Base-by-base conservation (phyloP, 1,140 invertebrate genomes). In the Bacillus rossius region DNA sequence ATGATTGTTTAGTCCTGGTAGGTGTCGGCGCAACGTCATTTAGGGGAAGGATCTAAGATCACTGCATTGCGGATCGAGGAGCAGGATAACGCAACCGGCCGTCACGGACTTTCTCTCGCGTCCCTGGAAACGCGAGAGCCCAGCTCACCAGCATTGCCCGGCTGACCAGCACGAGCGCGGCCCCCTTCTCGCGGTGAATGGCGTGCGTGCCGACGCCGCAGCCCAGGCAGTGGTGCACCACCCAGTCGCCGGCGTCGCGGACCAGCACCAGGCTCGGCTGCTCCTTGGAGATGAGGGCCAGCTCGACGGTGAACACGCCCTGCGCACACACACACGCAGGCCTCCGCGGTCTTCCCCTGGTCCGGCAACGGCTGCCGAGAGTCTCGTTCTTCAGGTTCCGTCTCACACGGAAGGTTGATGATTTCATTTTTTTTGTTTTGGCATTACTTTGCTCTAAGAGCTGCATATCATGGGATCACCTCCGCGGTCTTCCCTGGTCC, bases 171-270 rank as follows among this genome's bases (percentile, higher is more conserved):
- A 79, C 74, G 62, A 69, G 69, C 55, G 73, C 70, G 45, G 76
- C 76, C 60, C 76, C 77, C 63, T 72, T 70, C 59, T 77, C 71
- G 60, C 68, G 70, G 38, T 79, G 75, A 7, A 80, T 65, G n/a
- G 78, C 78, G 69, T 80, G 77, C 14, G 78, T 78, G 59, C 77
- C 72, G 57, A 65, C 66, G n/a, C 58, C 64, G 67, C 75, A 77
- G 64, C 76, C 76, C 4, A 68, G 71, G 69, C 79, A 81, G 43
- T 69, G 69, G 66, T 76, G 72, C 57, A 80, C 66, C 37, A 71
- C 68, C 79, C 79, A 81, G 34, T 68, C 63, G 40, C 75, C 78
- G 5, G 77, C 63, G 65, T 71, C 74, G 64, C 69, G 69, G 29
- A 71, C 64, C 60, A 74, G 68, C 23, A 80, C 71, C 45, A 81